Base-by-base conservation (phyloP, 2,113 vertebrate species). In the Neolamprologus devosi region DNA sequence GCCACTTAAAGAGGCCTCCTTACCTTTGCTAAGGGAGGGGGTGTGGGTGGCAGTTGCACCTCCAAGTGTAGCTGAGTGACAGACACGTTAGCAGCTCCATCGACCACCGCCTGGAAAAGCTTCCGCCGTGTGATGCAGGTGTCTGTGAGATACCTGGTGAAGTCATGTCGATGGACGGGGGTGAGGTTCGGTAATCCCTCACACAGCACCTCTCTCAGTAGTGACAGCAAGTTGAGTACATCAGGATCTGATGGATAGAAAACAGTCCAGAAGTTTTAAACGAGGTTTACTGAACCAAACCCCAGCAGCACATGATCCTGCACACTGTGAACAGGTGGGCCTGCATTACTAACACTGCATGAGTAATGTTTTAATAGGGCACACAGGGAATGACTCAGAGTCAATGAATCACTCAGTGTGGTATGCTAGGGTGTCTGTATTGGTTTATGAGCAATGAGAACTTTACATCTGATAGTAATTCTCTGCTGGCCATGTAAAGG, bases 91-190 rank as follows among this genome's bases (percentile, higher is more conserved):
- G 60, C 30, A 2, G 68, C 54, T 53, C 92, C 82, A 2, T 47
- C 17, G n/a, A 94, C 86, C 80, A 86, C 91, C 3, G 90, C 93
- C 89, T 94, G 93, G 63, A 94, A 87, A 4, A 96, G 94, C 80
- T 80, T 91, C 21, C 68, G 85, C 21, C 92, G 90, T 10, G 13
- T 13, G 54, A 88, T 8, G 16, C 92, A 94, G 35, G 82, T 84
- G n/a, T 91, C 84, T 6, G 65, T 12, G 17, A 95, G 91, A 83
- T 86, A 94, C 70, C 42, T 83, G 28, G 79, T 45, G 19, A 96
- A 45, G 21, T 89, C 51, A 2, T 60, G 33, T 11, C 30, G 88
- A 12, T 96, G 94, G 55, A 87, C 55, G 1, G 81, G 7, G 11
- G 90, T 53, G 4, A 95, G 92, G 82, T 57, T 65, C 14, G 68